phyloP scores from a whole-genome alignment of 2,113 vertebrate species.

The Peromyscus maniculatus region DNA sequence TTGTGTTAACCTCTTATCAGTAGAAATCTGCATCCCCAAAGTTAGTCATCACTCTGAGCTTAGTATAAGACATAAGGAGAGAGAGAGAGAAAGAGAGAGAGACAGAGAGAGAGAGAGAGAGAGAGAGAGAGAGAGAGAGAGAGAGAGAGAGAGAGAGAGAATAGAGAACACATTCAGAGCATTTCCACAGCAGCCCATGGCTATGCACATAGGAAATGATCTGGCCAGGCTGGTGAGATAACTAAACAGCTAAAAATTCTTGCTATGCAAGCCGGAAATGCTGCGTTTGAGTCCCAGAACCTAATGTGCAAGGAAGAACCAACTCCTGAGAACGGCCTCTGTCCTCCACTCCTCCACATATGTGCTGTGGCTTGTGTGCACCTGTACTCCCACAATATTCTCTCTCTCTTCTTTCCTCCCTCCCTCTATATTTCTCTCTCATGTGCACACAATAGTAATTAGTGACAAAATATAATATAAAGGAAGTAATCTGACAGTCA shows the following conservation, averaged over 20 bases:
- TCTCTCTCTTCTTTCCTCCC: background rate
- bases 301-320: background rate
- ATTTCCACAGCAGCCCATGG: background rate
- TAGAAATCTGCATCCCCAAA: slow-evolving; percentile 6
- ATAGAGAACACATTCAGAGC: background rate
- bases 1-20: slow-evolving; percentile 38
- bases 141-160: background rate
- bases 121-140: no score
- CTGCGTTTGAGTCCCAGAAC: background rate
- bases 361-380: background rate
- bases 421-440: background rate
- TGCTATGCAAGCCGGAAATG: background rate
- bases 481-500: background rate
- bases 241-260: background rate
- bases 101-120: background rate
- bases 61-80: background rate
- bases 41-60: background rate
- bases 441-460: background rate
- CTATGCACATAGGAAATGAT: background rate
- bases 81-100: background rate
- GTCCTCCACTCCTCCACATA: background rate
- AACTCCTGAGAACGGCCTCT: background rate
- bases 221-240: background rate
- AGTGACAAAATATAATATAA: background rate
- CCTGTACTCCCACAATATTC: background rate